phyloP scores from a whole-genome alignment of 37 sponge, comb jelly and placozoan genomes.

The Cliona cf. orientalis region DNA sequence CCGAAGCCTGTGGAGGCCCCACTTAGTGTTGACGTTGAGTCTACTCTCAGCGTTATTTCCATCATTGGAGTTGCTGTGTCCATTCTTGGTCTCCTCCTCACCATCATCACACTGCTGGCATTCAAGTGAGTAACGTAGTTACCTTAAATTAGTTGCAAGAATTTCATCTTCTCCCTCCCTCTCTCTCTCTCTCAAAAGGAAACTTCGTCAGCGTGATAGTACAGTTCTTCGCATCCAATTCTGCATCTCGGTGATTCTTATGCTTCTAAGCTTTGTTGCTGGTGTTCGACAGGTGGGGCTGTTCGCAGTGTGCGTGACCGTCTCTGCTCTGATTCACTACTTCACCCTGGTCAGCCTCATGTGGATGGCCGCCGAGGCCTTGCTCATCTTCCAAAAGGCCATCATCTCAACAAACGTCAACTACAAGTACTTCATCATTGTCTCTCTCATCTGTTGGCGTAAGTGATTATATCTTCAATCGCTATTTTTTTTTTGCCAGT shows the following conservation, averaged over 20 bases:
- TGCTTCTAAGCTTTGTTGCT: conserved; percentile 41
- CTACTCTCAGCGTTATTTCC: conserved; percentile 12
- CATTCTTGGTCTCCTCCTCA: conserved; percentile 31
- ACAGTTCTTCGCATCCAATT: conserved; percentile 46
- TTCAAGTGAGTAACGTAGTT: conserved; percentile 13
- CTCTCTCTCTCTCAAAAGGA: conserved; percentile 10
- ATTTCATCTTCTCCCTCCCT: not conserved
- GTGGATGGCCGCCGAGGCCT: conserved; percentile 43
- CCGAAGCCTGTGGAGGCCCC: not conserved
- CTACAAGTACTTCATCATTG: not conserved
- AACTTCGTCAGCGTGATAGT: conserved; percentile 29
- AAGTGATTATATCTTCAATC: conserved; percentile 1
- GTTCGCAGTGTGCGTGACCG: conserved; percentile 19
- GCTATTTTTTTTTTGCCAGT: not conserved
- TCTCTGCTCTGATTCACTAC: conserved; percentile 56
- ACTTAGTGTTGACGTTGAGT: not conserved
- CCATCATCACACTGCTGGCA: conserved; percentile 35
- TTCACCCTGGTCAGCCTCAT: conserved; percentile 37
- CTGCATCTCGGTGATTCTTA: conserved; percentile 26
- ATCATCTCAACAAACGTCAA: conserved; percentile 5
- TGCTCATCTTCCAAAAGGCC: conserved; percentile 44
- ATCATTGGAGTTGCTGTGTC: conserved; percentile 13
- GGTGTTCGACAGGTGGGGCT: conserved; percentile 18
- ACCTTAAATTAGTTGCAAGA: not conserved
- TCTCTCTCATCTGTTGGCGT: conserved; percentile 61